Evolutionary conservation across 2,888 invertebrate species (phyloP).

Genomic region (Falcaria lacertinaria): DNA sequence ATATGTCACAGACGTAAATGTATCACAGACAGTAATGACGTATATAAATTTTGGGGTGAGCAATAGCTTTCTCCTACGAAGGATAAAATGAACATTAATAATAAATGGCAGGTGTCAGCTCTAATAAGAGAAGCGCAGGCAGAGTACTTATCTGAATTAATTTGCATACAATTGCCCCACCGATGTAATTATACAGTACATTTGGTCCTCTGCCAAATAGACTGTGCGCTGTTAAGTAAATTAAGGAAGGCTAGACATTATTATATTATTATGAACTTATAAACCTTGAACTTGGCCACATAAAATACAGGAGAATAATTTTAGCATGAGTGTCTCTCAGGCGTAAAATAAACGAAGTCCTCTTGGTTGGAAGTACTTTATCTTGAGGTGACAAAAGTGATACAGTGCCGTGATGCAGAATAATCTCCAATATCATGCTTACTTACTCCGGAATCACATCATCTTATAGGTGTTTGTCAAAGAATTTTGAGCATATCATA

Average conservation of each 20-base stretch:
- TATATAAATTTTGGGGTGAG: no score
- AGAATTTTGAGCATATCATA: not conserved
- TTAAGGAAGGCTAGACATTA: constrained; percentile 19
- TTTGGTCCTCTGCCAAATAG: constrained; percentile 32
- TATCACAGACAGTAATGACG: no score
- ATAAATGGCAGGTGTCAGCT: not conserved
- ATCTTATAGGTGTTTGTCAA: not conserved
- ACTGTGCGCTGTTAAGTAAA: constrained; percentile 20
- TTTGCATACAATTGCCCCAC: constrained; percentile 10
- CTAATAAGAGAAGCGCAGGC: not conserved
- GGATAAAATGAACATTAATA: no score
- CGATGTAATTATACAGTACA: constrained; percentile 21
- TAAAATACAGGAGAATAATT: constrained; percentile 21
- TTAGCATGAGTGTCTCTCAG: constrained; percentile 16
- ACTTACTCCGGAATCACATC: constrained; percentile 24
- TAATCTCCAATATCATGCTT: constrained; percentile 59
- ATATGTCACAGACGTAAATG: no score
- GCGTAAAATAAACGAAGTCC: constrained; percentile 26
- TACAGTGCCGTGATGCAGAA: constrained; percentile 42
- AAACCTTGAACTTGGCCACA: constrained; percentile 27
- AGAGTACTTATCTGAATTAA: not conserved
- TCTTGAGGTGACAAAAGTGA: constrained; percentile 45
- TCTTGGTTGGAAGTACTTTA: constrained; percentile 31
- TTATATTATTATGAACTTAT: constrained; percentile 14
- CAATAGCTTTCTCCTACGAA: no score